Base-by-base conservation (phyloP, 2,888 invertebrate species). In the Dorcus parallelipipedus region DNA sequence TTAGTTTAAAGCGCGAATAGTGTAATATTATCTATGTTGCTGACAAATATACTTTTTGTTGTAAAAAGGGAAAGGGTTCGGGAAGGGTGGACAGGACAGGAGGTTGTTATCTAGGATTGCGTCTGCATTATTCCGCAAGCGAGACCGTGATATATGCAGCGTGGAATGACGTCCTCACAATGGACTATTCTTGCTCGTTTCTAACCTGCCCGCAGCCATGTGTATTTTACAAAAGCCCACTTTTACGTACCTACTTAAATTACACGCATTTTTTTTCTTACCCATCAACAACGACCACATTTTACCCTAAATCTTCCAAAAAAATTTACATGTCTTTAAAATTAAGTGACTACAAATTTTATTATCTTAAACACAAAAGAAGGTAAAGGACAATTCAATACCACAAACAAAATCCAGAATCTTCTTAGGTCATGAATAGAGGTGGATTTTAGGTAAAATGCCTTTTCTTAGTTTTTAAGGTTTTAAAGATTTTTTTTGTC, bases 91-190 rank as follows among this genome's bases (percentile, higher is more conserved):
- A 63, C 65, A 10, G 41, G 61, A 63, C 65, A 69, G 65, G 65
- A 65, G 66, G 66, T 65, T 65, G 67, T 68, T 68, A 68, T 68
- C 68, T 69, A 68, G 66, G 65, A 67, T 69, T 67, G 61, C 58
- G 65, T 65, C 64, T 67, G 67, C 65, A 66, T 66, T 64, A 66
- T 67, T 61, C 64, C 56, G 65, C 60, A 65, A 64, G 64, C 63
- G 62, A 63, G 64, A 59, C 62, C 61, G 68, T 68, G 67, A 66
- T 66, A 67, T 67, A 67, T 67, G 64, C 66, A 70, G 67, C 67
- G 64, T 64, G 60, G 61, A 64, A 64, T 67, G 69, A 68, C 66
- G 67, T 62, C 60, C 60, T 57, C 62, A 64, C 64, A 64, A 64
- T 62, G 59, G 60, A 61, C 47, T 59, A 64, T 59, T 59, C 64